Evolutionary conservation across 2,888 invertebrate species (phyloP), one percentile per base, ranked within the genome.

Genomic region (Poecilobothrus nobilitatus): DNA sequence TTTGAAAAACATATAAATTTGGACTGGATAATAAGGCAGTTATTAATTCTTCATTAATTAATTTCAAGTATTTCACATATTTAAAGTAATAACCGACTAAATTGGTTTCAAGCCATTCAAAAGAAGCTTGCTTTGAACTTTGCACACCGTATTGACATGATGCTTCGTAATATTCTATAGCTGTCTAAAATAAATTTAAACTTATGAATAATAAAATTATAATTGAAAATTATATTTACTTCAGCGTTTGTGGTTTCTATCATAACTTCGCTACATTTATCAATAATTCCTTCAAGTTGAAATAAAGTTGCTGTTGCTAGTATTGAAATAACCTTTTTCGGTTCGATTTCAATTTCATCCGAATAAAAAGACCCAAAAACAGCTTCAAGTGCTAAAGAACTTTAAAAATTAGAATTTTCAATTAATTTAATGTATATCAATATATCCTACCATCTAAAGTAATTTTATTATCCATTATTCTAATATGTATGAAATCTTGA

Each of bases 311-410:
- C 89, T n/a, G 90, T 87, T 61, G 91, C 90, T 68, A 91, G 77
- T 64, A 90, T 86, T 3, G 87, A 84, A 70, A 89, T 85, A 18
- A 90, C 88, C 76, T 86, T 85, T 67, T 86, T 83, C 6, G 89
- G 88, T 73, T 89, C 88, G 62, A 91, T 82, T 70, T 85, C 85
- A 4, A 91, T 85, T 81, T 91, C 90, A 77, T 91, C 89, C 73
- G 87, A 86, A 77, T 92, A 92, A 75, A 91, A 84, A 2, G 91
- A 91, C 20, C 91, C 91, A 74, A 91, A 86, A 1, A 90, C 89
- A 34, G 86, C 85, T 74, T 86, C 84, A 69, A 91, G 79, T 34
- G 90, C 90, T 89, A 77, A 61, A 84, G 84, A 61, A 27, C 27
- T 4, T 27, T 27, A 27, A 2, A 27, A 64, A 65, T 33, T 66